A percentile compares a stretch with the other conserved stretches of the same genome.
phyloP scores from a whole-genome alignment of 1,140 invertebrate genomes.

The Ooceraea biroi region DNA sequence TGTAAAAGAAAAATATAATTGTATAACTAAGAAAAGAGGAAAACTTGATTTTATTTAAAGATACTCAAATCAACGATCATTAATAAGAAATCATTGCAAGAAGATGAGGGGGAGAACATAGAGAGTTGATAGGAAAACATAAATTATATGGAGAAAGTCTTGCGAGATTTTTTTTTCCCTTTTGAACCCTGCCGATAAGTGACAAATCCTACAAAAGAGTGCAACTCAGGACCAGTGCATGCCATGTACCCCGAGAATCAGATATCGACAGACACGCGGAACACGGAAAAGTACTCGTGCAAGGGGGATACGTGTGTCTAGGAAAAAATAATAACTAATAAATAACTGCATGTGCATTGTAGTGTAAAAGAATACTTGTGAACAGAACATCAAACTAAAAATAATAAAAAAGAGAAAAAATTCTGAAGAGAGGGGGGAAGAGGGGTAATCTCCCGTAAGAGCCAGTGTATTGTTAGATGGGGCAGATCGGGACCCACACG shows the following conservation, averaged over 20 bases:
- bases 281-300: conserved; percentile 47
- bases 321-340: conserved; percentile 28
- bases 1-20: not conserved
- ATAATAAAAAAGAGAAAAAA: not conserved
- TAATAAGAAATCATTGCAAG: not conserved
- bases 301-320: not conserved
- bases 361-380: not conserved
- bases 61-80: not conserved
- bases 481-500: not conserved
- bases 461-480: conserved; percentile 44
- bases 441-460: not conserved
- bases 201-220: not conserved
- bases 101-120: not conserved
- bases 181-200: conserved; percentile 9
- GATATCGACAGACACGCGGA: not conserved
- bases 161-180: conserved; percentile 31
- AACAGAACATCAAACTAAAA: conserved; percentile 4
- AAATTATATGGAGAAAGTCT: not conserved
- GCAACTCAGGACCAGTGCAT: conserved; percentile 51
- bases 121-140: conserved; percentile 35
- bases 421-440: not conserved
- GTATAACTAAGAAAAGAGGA: not conserved
- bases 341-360: conserved; percentile 10
- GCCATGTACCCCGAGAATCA: conserved; percentile 39
- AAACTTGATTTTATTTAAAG: not conserved